Evolutionary conservation across 2,113 vertebrate genomes (phyloP), one percentile per base, ranked within the genome.

Genomic region (Felis chaus): DNA sequence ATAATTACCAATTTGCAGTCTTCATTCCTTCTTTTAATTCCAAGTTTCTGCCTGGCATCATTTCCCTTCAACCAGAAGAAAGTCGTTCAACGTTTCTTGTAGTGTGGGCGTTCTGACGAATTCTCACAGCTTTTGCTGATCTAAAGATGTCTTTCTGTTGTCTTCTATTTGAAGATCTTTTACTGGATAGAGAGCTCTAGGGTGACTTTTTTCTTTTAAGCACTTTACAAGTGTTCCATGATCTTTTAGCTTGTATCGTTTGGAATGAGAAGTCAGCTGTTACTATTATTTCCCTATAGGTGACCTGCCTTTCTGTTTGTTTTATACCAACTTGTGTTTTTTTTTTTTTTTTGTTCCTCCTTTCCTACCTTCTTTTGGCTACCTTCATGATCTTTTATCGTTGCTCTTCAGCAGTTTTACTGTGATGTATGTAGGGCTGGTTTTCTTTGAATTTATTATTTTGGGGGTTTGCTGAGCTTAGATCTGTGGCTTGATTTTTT

Each of bases 161-260:
- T 85, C 39, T 71, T 90, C 74, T 78, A 39, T 73, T 41, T 89
- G 83, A 79, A 48, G 13, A 61, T 74, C 76, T 94, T 91, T 79
- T 74, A 73, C 29, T 89, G 27, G 29, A 41, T 78, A 79, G 65
- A 29, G 61, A 83, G 63, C 94, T 94, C 61, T 88, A 88, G 68
- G 8, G 68, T 55, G 61, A 29, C 25, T 50, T 61, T 89, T 83
- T 81, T 79, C 71, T 68, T 85, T 89, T n/a, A 80, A 94, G 45
- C 55, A 92, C 8, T 79, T 78, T 83, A 29, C 57, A 48, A 23
- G 31, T 79, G 74, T 91, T 92, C 53, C 25, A n/a, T 66, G 53
- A n/a, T 73, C 63, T 94, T 96, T 84, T 92, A 73, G 27, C 53
- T 87, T 53, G 11, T 83, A 53, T 89, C 85, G 10, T 85, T 89